Evolutionary conservation across 2,888 invertebrate genomes (phyloP).

Genomic region (Corbicula japonica): DNA sequence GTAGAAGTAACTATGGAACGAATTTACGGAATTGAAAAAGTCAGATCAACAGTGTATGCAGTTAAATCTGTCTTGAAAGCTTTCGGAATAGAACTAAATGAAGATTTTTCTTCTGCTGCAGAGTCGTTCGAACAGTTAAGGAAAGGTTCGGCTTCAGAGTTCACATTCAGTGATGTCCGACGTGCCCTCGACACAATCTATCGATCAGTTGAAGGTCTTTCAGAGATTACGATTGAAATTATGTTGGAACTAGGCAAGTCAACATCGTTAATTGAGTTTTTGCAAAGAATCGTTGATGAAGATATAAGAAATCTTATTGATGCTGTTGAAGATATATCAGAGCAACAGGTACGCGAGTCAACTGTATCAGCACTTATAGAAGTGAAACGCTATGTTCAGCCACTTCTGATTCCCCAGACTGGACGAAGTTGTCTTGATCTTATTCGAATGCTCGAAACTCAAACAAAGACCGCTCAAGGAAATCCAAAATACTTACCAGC

Average conservation of each 20-base stretch:
- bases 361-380: constrained; percentile 69
- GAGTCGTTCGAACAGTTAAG: constrained; percentile 31
- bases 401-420: constrained; percentile 36
- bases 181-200: constrained; percentile 30
- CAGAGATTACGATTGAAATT: constrained; percentile 37
- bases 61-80: background rate
- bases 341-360: constrained; percentile 68
- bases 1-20: background rate
- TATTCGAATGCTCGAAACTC: constrained; percentile 28
- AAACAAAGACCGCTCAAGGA: background rate
- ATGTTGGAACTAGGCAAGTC: constrained; percentile 41
- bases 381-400: constrained; percentile 62
- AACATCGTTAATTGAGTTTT: constrained; percentile 56
- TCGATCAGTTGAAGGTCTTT: constrained; percentile 9
- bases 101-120: constrained; percentile 26
- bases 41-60: background rate
- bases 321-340: constrained; percentile 73
- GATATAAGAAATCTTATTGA: constrained; percentile 71
- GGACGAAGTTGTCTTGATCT: constrained; percentile 17
- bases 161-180: constrained; percentile 38
- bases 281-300: constrained; percentile 58
- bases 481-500: constrained; percentile 23
- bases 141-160: background rate
- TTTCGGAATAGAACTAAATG: background rate
- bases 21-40: background rate